A percentile compares a stretch with the other conserved stretches of the same genome.
These are phyloP conservation scores for Dinomys branickii DNA, from an alignment of 2,113 vertebrate species.

Conservation along the genomic window DNA sequence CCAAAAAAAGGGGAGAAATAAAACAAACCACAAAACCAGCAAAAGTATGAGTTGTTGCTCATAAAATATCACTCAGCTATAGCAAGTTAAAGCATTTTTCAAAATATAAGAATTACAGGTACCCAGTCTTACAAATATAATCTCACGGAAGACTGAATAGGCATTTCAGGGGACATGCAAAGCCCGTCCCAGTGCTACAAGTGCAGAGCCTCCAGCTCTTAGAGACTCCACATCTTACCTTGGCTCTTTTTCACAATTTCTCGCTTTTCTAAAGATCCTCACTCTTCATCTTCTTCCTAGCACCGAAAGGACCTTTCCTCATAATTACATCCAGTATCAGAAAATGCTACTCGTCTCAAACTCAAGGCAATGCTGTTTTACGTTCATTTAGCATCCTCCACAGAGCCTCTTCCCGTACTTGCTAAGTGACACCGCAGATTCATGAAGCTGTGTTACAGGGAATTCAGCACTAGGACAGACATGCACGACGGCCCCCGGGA, in stretches of 20 bases:
- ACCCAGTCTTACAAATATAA: background rate
- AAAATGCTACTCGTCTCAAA: background rate
- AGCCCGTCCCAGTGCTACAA: background rate
- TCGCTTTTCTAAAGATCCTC: conserved; percentile 19
- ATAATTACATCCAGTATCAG: background rate
- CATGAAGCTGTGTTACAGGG: background rate
- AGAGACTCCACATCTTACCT: background rate
- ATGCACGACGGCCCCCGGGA: accelerated
- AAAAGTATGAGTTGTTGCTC: background rate
- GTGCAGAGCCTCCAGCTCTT: background rate
- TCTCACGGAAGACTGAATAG: background rate
- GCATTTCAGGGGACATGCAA: background rate
- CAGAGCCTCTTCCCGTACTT: background rate
- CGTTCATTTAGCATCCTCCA: background rate
- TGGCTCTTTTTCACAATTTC: background rate
- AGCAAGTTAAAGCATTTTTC: background rate
- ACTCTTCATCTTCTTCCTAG: background rate
- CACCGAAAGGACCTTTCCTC: conserved; percentile 19
- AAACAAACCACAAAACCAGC: background rate
- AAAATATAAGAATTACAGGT: background rate
- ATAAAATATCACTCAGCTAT: background rate
- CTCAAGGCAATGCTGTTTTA: background rate
- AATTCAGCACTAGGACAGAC: background rate
- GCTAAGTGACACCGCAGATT: background rate
- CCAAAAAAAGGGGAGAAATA: background rate